Percentiles rank a stretch among this genome's conserved stretches.
These are phyloP conservation scores for Stegodyphus mimosarum DNA, from an alignment of 1,140 invertebrate genomes.

Conservation along the genomic window DNA sequence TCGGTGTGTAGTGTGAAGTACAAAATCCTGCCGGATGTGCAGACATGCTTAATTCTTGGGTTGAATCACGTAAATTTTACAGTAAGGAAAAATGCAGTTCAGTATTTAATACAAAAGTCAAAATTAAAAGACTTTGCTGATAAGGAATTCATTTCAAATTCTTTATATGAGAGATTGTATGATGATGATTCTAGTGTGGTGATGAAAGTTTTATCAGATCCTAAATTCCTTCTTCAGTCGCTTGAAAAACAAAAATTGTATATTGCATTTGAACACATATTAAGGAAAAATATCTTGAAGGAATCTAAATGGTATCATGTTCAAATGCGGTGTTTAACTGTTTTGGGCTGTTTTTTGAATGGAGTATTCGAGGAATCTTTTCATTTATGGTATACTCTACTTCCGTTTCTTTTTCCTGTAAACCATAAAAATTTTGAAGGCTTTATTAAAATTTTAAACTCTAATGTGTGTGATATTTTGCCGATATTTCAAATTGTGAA, in stretches of 20 bases:
- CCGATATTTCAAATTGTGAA: constrained; percentile 8
- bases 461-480: not conserved
- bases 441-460: constrained; percentile 20
- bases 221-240: constrained; percentile 21
- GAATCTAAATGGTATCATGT: constrained; percentile 30
- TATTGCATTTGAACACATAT: not conserved
- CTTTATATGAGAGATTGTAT: constrained; percentile 22
- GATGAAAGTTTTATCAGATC: constrained; percentile 11
- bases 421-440: not conserved
- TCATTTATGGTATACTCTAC: not conserved
- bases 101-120: not conserved
- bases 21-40: not conserved
- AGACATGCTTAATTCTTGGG: constrained; percentile 46
- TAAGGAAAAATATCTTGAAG: not conserved
- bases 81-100: constrained; percentile 16
- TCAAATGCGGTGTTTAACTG: constrained; percentile 16
- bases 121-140: constrained; percentile 2
- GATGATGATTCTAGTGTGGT: constrained; percentile 47
- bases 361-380: not conserved
- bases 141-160: constrained; percentile 36
- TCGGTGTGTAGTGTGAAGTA: constrained; percentile 31
- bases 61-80: constrained; percentile 42
- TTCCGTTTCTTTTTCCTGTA: constrained; percentile 24
- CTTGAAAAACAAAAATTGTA: constrained; percentile 39
- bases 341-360: not conserved